phyloP scores from a whole-genome alignment of 2,113 vertebrate genomes.

The Cheirogaleus medius region DNA sequence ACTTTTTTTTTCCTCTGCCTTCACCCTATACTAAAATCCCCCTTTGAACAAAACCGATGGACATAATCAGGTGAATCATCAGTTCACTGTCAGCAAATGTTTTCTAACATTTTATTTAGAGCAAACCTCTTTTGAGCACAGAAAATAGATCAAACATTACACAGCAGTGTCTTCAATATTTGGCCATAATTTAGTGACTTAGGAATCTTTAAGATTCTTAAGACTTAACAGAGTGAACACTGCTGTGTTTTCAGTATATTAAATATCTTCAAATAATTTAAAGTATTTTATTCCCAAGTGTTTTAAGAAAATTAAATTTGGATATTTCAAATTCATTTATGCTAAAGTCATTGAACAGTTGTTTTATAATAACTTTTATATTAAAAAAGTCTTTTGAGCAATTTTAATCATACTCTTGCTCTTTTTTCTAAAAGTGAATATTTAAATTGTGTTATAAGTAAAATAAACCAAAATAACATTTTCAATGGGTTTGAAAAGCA shows the following conservation, averaged over 20 bases:
- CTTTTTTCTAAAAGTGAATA: not conserved
- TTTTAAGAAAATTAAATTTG: constrained; percentile 33
- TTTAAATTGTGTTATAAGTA: not conserved
- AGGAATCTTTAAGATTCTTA: not conserved
- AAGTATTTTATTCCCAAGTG: not conserved
- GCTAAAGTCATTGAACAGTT: not conserved
- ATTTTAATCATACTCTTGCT: not conserved
- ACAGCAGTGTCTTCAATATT: not conserved
- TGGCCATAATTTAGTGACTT: not conserved
- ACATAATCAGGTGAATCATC: not conserved
- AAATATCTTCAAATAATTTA: constrained; percentile 24
- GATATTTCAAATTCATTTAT: not conserved
- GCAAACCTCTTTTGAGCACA: not conserved
- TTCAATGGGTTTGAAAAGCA: constrained; percentile 16
- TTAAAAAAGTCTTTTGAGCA: not conserved
- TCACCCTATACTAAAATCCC: not conserved
- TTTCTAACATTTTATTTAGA: not conserved
- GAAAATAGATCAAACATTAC: not conserved
- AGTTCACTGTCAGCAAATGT: not conserved
- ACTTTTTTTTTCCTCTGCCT: not conserved
- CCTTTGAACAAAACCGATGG: not conserved
- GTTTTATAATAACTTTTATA: not conserved
- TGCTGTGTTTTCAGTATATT: constrained; percentile 29
- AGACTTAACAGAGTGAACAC: not conserved
- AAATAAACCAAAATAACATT: not conserved